Evolutionary conservation across 2,797 vertebrate genomes (phyloP).

Genomic region (Arctocebus calabarensis): DNA sequence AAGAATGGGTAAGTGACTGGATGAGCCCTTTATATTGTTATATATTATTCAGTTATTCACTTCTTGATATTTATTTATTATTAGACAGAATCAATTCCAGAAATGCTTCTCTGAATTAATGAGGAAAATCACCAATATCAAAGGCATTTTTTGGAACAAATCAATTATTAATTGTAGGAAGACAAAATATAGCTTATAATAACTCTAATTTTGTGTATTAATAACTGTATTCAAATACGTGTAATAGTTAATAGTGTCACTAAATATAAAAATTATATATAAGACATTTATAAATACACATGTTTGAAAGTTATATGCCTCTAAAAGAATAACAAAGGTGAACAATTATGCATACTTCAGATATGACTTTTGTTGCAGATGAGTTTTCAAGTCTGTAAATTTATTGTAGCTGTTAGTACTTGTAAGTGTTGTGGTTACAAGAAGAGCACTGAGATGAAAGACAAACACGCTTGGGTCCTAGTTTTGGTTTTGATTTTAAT

Average conservation of each 20-base stretch:
- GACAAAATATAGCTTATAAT: neutral
- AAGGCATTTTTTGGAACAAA: neutral
- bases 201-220: neutral
- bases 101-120: neutral
- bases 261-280: neutral
- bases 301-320: neutral
- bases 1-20: neutral
- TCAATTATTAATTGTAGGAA: slow-evolving; percentile 37
- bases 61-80: neutral
- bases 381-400: neutral
- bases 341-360: neutral
- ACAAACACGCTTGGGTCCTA: neutral
- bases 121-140: neutral
- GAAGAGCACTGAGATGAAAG: neutral
- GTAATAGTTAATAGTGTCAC: neutral
- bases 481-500: neutral
- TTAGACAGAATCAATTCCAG: neutral
- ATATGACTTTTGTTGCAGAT: neutral
- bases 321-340: neutral
- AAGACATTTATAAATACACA: neutral
- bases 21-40: neutral
- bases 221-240: neutral
- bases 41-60: neutral
- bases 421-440: neutral
- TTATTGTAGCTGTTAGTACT: neutral